phyloP scores from a whole-genome alignment of 2,797 vertebrate genomes.

The Bryconaethiops microstoma region DNA sequence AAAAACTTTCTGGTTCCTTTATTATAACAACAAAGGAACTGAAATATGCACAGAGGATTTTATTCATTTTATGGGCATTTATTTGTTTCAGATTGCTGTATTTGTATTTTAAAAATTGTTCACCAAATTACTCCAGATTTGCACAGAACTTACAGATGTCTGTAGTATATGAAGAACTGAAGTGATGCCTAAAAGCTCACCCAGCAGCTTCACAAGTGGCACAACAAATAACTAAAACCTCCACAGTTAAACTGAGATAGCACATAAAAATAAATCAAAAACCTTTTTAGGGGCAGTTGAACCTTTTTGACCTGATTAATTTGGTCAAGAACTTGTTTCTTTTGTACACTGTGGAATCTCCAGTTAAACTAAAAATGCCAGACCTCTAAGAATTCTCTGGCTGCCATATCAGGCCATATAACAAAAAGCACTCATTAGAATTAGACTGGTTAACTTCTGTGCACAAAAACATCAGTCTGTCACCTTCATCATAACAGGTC shows the following conservation, averaged over 20 bases:
- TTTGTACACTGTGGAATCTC: neutral
- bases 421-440: conserved; percentile 3
- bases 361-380: neutral
- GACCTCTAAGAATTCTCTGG: neutral
- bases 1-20: neutral
- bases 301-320: neutral
- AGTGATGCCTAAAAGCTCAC: neutral
- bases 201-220: neutral
- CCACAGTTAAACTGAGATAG: neutral
- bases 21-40: neutral
- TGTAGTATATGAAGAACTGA: neutral
- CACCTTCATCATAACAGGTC: neutral
- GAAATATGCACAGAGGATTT: neutral
- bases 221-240: neutral
- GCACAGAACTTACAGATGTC: too few species aligned
- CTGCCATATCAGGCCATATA: neutral
- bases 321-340: neutral
- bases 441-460: conserved; percentile 29
- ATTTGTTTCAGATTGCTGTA: neutral
- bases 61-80: too few species aligned
- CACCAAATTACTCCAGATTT: neutral
- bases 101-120: neutral
- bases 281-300: neutral
- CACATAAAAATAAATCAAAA: neutral
- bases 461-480: conserved; percentile 63